Evolutionary conservation across 2,113 vertebrate genomes (phyloP).

Genomic region (Corythoichthys intestinalis): DNA sequence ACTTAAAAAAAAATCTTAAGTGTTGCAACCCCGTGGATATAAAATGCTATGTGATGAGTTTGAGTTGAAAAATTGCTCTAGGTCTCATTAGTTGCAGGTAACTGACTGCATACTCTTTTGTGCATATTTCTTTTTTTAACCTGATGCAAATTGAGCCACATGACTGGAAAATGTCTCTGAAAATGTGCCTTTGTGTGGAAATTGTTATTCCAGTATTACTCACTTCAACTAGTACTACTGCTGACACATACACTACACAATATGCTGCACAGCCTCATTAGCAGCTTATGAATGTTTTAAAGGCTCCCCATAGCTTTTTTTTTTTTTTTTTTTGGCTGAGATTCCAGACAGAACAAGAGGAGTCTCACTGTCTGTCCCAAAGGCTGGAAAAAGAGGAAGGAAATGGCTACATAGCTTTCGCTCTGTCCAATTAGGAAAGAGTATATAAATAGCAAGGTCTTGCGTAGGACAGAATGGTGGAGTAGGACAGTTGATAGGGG

Average conservation of each 20-base stretch:
- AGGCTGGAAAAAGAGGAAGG: conserved; percentile 35
- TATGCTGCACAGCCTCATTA: conserved; percentile 56
- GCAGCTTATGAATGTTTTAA: conserved; percentile 63
- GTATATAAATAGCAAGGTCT: conserved; percentile 54
- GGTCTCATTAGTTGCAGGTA: not conserved
- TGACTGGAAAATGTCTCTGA: conserved; percentile 8
- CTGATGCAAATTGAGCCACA: conserved; percentile 4
- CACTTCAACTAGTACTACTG: not conserved
- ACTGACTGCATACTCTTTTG: not conserved
- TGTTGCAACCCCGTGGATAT: too few relatives aligned
- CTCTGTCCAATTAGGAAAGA: conserved; percentile 51
- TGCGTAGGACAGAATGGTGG: conserved; percentile 29
- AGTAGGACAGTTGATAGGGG: not conserved
- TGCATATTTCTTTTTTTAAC: not conserved
- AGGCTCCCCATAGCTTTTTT: conserved; percentile 4
- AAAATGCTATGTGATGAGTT: not conserved
- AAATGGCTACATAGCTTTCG: conserved; percentile 40
- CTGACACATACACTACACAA: conserved; percentile 20
- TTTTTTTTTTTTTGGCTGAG: conserved; percentile 6
- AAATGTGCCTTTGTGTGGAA: not conserved
- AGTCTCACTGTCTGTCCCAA: conserved; percentile 32
- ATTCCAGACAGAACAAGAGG: conserved; percentile 44
- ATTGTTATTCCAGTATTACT: not conserved
- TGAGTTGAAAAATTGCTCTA: not conserved
- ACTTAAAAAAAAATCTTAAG: too few relatives aligned